Percentiles rank a stretch among this genome's conserved stretches.
phyloP scores from a whole-genome alignment of 2,888 invertebrate genomes.

The Orthosia incerta region DNA sequence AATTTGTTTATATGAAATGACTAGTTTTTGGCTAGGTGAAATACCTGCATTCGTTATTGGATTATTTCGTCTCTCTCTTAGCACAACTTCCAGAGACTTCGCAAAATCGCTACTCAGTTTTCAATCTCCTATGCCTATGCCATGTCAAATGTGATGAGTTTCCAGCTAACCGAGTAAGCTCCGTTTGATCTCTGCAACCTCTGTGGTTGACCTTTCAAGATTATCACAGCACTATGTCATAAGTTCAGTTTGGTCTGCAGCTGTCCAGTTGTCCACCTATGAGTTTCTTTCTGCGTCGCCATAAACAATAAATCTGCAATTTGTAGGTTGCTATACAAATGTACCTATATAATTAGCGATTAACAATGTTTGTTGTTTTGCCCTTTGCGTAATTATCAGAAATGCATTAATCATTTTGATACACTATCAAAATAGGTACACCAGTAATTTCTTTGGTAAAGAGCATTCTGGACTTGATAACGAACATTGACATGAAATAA shows the following conservation, averaged over 20 bases:
- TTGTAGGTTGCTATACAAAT: background rate
- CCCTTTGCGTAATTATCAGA: conserved; percentile 53
- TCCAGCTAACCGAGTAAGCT: background rate
- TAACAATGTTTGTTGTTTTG: conserved; percentile 48
- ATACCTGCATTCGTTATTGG: conserved; percentile 2
- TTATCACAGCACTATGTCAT: background rate
- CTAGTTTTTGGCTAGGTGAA: conserved; percentile 30
- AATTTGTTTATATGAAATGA: conserved; percentile 47
- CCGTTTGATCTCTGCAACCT: conserved; percentile 4
- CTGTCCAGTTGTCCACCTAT: conserved; percentile 1
- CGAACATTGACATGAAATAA: conserved; percentile 43
- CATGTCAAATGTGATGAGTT: background rate
- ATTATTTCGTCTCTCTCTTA: background rate
- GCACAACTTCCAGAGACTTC: background rate
- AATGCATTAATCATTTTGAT: conserved; percentile 56
- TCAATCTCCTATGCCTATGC: too few relatives aligned
- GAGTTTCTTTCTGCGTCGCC: conserved; percentile 10
- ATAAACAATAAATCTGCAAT: conserved; percentile 13
- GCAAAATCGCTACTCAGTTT: background rate
- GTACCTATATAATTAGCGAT: conserved; percentile 26
- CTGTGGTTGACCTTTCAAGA: conserved; percentile 1
- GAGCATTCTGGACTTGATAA: conserved; percentile 43
- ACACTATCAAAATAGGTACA: conserved; percentile 25
- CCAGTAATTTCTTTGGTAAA: conserved; percentile 36
- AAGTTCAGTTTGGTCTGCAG: conserved; percentile 8